Percentiles rank a stretch among this genome's conserved stretches.
Evolutionary conservation across 2,113 vertebrate species (phyloP).

Genomic region (Gobiocypris rarus): DNA sequence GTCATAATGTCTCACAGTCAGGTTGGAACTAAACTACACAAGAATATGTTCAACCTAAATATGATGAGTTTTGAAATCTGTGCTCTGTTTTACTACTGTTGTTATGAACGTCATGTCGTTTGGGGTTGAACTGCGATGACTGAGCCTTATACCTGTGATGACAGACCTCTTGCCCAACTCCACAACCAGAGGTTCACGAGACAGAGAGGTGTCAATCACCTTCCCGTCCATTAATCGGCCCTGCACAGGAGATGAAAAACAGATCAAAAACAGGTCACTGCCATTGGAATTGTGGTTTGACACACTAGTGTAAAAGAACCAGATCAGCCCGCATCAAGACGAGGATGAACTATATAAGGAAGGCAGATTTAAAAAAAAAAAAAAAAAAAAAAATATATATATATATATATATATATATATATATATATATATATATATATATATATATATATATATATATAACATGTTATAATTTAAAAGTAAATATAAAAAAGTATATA

Average conservation of each 20-base stretch:
- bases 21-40: too few relatives aligned
- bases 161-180: slow-evolving; percentile 94
- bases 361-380: background rate
- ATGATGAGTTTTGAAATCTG: background rate
- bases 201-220: slow-evolving; percentile 89
- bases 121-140: background rate
- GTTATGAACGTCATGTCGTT: background rate
- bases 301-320: too few relatives aligned
- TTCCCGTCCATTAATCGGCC: slow-evolving; percentile 89
- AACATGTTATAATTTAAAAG: too few relatives aligned
- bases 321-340: background rate
- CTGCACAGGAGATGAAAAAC: slow-evolving; percentile 63
- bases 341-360: background rate
- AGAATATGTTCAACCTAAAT: background rate
- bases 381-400: too few relatives aligned
- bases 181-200: slow-evolving; percentile 88
- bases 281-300: background rate
- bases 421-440: too few relatives aligned
- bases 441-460: too few relatives aligned
- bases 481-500: too few relatives aligned
- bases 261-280: background rate
- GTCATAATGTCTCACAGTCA: too few relatives aligned
- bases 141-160: slow-evolving; percentile 80
- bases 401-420: too few relatives aligned
- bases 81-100: background rate